Evolutionary conservation across 2,888 invertebrate species (phyloP).

Genomic region (Dascillus cervinus): DNA sequence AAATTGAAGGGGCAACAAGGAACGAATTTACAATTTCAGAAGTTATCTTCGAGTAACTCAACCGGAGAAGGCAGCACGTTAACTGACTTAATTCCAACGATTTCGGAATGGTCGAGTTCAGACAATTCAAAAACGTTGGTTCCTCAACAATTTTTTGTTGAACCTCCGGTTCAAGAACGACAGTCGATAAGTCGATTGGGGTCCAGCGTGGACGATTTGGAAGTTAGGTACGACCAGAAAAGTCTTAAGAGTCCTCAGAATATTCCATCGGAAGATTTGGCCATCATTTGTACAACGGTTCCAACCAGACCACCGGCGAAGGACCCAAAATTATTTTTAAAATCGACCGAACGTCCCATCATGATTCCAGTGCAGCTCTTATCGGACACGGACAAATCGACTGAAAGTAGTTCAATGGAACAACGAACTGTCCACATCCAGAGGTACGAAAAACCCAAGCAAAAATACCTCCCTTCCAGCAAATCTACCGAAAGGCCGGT

Average conservation of each 20-base stretch:
- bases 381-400: slow-evolving; percentile 44
- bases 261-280: slow-evolving; percentile 38
- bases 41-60: slow-evolving; percentile 36
- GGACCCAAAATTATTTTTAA: slow-evolving; percentile 35
- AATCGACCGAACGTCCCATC: slow-evolving; percentile 48
- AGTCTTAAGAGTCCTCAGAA: slow-evolving; percentile 35
- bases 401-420: slow-evolving; percentile 45
- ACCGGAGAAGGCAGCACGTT: slow-evolving; percentile 41
- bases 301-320: slow-evolving; percentile 14
- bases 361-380: slow-evolving; percentile 45
- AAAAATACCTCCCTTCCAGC: slow-evolving; percentile 27
- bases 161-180: slow-evolving; percentile 21
- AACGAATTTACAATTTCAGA: slow-evolving; percentile 37
- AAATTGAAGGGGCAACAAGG: slow-evolving; percentile 61
- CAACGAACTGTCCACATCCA: slow-evolving; percentile 40
- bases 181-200: slow-evolving; percentile 30
- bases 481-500: slow-evolving; percentile 37
- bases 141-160: slow-evolving; percentile 43
- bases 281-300: slow-evolving; percentile 23
- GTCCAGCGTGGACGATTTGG: slow-evolving; percentile 35
- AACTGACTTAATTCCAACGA: slow-evolving; percentile 65
- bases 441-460: slow-evolving; percentile 37
- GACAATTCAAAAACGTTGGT: slow-evolving; percentile 63
- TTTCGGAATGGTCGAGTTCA: slow-evolving; percentile 75
- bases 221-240: slow-evolving; percentile 25